Evolutionary conservation across 2,113 vertebrate genomes (phyloP).

Genomic region (Notothenia rossii): DNA sequence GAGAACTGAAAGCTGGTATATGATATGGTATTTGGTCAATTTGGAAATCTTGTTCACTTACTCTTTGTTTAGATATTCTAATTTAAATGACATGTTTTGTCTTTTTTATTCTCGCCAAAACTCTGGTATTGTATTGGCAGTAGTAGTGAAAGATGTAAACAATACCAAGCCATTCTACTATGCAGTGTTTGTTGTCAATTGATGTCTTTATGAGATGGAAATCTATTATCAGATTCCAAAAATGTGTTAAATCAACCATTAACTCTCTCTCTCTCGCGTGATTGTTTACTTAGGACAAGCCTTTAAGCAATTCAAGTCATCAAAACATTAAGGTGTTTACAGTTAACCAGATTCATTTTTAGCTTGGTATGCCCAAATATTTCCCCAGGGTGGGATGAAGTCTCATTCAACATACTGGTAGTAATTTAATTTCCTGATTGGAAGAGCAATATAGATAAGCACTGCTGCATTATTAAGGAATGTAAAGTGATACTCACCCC

Average conservation of each 20-base stretch:
- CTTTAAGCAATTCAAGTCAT: conserved; percentile 28
- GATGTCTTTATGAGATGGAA: background rate
- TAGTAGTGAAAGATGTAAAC: background rate
- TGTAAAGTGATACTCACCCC: conserved; percentile 82
- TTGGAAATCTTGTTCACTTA: background rate
- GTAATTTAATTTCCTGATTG: background rate
- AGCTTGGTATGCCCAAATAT: conserved; percentile 5
- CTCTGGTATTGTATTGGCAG: background rate
- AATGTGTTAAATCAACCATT: background rate
- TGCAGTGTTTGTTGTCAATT: background rate
- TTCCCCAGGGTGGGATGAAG: conserved; percentile 30
- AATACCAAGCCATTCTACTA: background rate
- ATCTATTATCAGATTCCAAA: background rate
- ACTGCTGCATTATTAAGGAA: background rate
- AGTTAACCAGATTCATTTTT: conserved; percentile 27
- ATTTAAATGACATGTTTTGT: background rate
- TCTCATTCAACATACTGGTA: conserved; percentile 8
- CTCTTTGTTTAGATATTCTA: background rate
- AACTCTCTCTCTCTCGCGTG: too few relatives aligned
- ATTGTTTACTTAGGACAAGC: conserved; percentile 10
- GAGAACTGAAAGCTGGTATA: background rate
- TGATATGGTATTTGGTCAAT: background rate
- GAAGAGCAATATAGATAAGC: background rate
- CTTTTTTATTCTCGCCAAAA: background rate
- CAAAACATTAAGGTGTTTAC: conserved; percentile 12